Percentiles rank a stretch among this genome's conserved stretches.
Conservation (phyloP, 2,797 vertebrate species). For the Platalea minor region DNA sequence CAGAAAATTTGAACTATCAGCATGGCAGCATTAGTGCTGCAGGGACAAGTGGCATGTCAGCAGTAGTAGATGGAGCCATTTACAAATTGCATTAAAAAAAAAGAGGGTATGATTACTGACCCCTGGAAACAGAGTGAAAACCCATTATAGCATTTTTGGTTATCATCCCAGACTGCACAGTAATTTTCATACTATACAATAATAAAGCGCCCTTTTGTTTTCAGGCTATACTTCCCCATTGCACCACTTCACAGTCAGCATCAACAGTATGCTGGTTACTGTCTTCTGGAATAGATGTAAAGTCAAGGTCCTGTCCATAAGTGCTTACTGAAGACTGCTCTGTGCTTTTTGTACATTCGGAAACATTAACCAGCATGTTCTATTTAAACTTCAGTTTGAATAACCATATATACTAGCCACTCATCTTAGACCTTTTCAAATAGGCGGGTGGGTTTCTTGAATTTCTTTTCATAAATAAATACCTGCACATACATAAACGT, state of each 20-base stretch:
- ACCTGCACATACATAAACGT: background rate
- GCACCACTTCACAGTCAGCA: background rate
- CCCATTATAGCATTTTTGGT: background rate
- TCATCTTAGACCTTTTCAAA: background rate
- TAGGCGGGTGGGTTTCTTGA: fast-evolving
- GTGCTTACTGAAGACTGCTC: background rate
- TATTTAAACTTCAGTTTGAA: background rate
- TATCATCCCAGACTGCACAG: constrained; percentile 5
- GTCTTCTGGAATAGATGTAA: background rate
- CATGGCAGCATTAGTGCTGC: constrained; percentile 11
- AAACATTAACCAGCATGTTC: background rate
- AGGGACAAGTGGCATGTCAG: constrained; percentile 22
- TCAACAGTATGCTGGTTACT: background rate
- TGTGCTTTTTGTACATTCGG: background rate
- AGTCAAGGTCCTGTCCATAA: background rate
- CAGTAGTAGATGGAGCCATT: constrained; percentile 14
- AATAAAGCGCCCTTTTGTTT: background rate
- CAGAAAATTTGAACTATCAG: constrained; percentile 47
- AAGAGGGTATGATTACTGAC: background rate
- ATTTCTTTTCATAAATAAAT: background rate
- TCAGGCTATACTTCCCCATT: background rate
- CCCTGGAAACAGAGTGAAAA: background rate
- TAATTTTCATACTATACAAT: background rate
- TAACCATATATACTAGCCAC: no score
- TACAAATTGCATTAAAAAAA: constrained; percentile 47